Evolutionary conservation across 2,888 invertebrate genomes (phyloP), one percentile per base, ranked within the genome.

Genomic region (Argynnis bischoffii): DNA sequence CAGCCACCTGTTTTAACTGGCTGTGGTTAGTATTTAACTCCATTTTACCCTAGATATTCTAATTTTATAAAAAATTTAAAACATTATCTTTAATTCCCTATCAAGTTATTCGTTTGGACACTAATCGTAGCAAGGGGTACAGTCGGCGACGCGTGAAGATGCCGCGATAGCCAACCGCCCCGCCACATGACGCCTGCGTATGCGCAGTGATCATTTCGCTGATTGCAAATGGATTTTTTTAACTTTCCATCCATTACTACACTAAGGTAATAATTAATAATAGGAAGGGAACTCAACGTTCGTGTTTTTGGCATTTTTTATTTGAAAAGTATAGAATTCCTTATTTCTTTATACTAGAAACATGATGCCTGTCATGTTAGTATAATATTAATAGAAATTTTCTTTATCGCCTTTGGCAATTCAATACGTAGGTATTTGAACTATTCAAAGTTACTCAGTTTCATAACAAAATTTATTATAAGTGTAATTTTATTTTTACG

Each of bases 111-210:
- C 64, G 53, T 67, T 69, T 67, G 73, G 69, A 75, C 72, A 74
- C 69, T 77, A 74, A 75, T 77, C 75, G 75, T 72, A 77, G 74
- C 65, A 66, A 75, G 77, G 76, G 76, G 77, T 77, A 74, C 70
- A 65, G 55, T 59, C 80, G 81, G 75, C 81, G 73, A 79, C 81
- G 88, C 89, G 88, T 88, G 86, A 90, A 90, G 90, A 90, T 90
- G 74, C 78, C 78, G 78, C 74, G 86, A 90, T 92, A 91, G 80
- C 79, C 81, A 87, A 87, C 87, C 85, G 87, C 80, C 84, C 76
- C 77, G 79, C 82, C 88, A 85, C 82, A 87, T 88, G 88, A 81
- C 85, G 84, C 80, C 73, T 74, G 69, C 71, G 69, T 71, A 72
- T 59, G 70, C 70, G 63, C 67, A 69, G 67, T 72, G 73, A 72